Evolutionary conservation across 2,888 invertebrate genomes (phyloP).

Genomic region (Drosophila nigritarsus): DNA sequence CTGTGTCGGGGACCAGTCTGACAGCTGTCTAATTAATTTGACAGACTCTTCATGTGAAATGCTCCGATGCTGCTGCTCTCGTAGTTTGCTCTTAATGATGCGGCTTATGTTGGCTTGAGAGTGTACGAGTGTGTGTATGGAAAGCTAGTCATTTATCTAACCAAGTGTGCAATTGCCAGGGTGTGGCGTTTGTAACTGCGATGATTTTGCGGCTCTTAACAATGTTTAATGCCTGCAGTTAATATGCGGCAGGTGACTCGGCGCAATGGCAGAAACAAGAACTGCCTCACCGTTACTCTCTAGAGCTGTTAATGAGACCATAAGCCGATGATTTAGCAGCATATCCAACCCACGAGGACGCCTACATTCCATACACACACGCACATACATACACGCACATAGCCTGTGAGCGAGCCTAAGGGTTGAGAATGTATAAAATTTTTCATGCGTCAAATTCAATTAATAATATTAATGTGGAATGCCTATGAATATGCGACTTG

Average conservation of each 20-base stretch:
- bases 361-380: not conserved
- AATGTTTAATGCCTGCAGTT: slow-evolving; percentile 75
- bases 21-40: slow-evolving; percentile 77
- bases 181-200: slow-evolving; percentile 31
- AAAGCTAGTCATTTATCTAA: slow-evolving; percentile 58
- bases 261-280: slow-evolving; percentile 44
- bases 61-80: slow-evolving; percentile 31
- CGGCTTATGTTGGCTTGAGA: slow-evolving; percentile 40
- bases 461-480: slow-evolving; percentile 74
- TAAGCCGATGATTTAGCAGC: slow-evolving; percentile 57
- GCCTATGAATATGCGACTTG: slow-evolving; percentile 65
- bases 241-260: slow-evolving; percentile 77
- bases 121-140: slow-evolving; percentile 11
- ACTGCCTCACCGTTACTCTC: slow-evolving; percentile 11
- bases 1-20: slow-evolving; percentile 31
- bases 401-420: slow-evolving; percentile 3
- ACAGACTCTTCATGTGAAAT: slow-evolving; percentile 56
- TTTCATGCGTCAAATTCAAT: slow-evolving; percentile 80
- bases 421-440: slow-evolving; percentile 65
- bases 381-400: not conserved
- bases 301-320: slow-evolving; percentile 63
- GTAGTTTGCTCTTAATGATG: slow-evolving; percentile 58
- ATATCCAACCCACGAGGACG: slow-evolving; percentile 17
- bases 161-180: slow-evolving; percentile 28
- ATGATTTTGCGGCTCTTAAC: slow-evolving; percentile 61